Conservation (phyloP, 2,113 vertebrate species). For the Pagrus major region DNA sequence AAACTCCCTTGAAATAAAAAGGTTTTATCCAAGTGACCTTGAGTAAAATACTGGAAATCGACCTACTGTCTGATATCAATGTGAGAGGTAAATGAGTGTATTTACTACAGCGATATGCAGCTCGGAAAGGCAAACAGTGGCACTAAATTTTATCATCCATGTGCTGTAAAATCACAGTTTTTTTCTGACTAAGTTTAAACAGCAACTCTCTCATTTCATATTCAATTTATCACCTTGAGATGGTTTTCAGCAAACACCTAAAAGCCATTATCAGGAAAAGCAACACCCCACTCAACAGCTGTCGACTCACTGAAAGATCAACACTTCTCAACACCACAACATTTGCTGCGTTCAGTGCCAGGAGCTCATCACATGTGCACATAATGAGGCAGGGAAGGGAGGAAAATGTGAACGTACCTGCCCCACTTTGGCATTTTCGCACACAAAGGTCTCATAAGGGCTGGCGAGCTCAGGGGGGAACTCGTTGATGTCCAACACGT, state of each 20-base stretch:
- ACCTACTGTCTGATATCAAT: not conserved
- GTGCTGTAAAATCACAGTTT: not conserved
- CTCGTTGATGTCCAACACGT: constrained; percentile 97
- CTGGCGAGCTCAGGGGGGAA: constrained; percentile 95
- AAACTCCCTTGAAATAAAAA: constrained; percentile 24
- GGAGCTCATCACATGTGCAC: rapidly evolving
- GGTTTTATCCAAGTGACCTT: constrained; percentile 42
- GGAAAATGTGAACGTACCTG: constrained; percentile 85
- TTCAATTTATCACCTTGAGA: constrained; percentile 20
- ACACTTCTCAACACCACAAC: not conserved
- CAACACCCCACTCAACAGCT: constrained; percentile 22
- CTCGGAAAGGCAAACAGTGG: not conserved
- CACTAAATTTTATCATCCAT: not conserved
- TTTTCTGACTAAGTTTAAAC: constrained; percentile 10
- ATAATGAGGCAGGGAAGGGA: not conserved
- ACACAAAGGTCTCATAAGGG: constrained; percentile 94
- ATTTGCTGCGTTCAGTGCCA: not conserved
- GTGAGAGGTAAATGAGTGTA: not conserved
- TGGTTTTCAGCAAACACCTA: not conserved
- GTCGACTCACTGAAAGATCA: constrained; percentile 3
- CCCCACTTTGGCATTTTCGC: constrained; percentile 93
- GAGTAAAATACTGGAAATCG: not conserved
- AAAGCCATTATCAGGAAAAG: no score
- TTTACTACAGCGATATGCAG: not conserved
- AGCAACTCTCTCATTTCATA: constrained; percentile 2